Percentiles rank a stretch among this genome's conserved stretches.
These are phyloP conservation scores for Entosphenus tridentatus DNA, from an alignment of 2,113 vertebrate genomes.

Conservation along the genomic window DNA sequence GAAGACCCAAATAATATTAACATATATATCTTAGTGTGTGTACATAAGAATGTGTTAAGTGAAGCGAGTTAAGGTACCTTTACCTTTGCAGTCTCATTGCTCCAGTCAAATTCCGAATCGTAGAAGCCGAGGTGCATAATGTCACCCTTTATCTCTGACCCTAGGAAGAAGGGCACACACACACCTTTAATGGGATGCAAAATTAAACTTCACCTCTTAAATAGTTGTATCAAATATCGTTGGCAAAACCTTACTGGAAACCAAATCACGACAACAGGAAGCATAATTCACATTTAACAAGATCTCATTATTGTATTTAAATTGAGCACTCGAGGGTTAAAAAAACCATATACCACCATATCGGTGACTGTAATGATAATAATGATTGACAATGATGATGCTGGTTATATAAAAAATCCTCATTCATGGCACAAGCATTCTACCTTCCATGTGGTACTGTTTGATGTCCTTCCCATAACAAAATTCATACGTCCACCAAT, in stretches of 20 bases:
- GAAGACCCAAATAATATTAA: no score
- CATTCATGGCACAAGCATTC: constrained; percentile 2
- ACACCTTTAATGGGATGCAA: not conserved
- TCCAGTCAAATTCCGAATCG: constrained; percentile 67
- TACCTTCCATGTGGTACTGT: constrained; percentile 78
- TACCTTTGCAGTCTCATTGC: constrained; percentile 64
- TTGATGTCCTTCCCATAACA: constrained; percentile 61
- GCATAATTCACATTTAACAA: no score
- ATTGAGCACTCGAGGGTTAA: no score
- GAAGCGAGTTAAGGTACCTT: constrained; percentile 3
- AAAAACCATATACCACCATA: no score
- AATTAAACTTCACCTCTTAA: constrained; percentile 3
- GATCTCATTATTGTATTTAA: no score
- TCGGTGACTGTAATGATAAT: no score
- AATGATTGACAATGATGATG: no score
- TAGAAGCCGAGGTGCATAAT: constrained; percentile 60
- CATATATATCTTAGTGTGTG: no score
- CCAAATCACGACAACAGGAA: no score
- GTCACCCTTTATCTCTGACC: constrained; percentile 68
- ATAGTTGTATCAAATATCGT: not conserved
- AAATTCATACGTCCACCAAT: constrained; percentile 93
- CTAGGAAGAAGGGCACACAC: constrained; percentile 18
- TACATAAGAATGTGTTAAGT: no score
- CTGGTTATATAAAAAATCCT: no score
- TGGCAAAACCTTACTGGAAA: no score